Evolutionary conservation across 2,797 vertebrate genomes (phyloP), one percentile per base, ranked within the genome.

Genomic region (Lerista edwardsae): DNA sequence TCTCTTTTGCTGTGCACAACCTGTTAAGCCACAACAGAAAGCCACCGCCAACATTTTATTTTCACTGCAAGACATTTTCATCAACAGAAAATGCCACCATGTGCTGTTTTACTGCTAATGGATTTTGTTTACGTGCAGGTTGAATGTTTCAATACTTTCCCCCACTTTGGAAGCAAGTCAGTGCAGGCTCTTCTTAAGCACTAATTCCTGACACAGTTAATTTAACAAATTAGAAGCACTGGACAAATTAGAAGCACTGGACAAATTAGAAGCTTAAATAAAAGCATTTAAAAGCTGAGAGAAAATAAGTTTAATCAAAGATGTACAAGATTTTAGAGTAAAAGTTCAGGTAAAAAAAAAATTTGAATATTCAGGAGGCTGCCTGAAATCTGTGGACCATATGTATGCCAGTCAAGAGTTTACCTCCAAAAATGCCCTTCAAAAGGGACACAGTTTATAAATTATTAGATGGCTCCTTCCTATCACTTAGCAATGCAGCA

Each of bases 41-140:
- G 92, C 0, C 57, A 62, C 7, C 94, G 14, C 47, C 47, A 83
- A 88, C 81, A 83, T 87, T 92, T 96, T 91, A 94, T 89, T 92
- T 89, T 87, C 78, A 87, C 47, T 67, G 86, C 85, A 84, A 67
- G 76, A 73, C 80, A 91, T 9, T 69, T 88, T 84, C 73, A 73
- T 82, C 85, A 90, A 84, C 68, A 92, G 69, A 80, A 92, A 82
- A 88, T 3, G 51, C 0, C 0, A 85, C 79, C 76, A 76, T 77
- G 75, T 25, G 68, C 67, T 71, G 78, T 1, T 93, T 90, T 90
- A 92, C 0, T 90, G 89, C 86, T 91, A 88, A 90, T 6, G 72
- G 64, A 59, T 41, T 88, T 69, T 84, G 80, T 64, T 44, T 90
- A 91, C 68, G 76, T 65, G 85, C 61, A 47, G 31, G 84, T 75